phyloP scores from a whole-genome alignment of 1,140 invertebrate genomes.

The Anastrepha ludens region DNA sequence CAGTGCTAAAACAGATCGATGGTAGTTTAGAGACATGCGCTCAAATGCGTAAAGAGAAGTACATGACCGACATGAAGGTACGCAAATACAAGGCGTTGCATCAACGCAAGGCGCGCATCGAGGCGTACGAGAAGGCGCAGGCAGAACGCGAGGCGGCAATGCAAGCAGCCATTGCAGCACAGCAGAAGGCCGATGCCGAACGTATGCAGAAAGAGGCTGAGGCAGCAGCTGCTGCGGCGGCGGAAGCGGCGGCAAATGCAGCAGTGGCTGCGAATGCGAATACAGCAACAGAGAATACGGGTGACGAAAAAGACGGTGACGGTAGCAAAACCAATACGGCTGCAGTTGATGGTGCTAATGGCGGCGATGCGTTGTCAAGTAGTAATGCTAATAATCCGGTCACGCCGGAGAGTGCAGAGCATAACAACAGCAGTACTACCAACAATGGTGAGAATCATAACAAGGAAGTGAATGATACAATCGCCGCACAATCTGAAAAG shows the following conservation, averaged over 20 bases:
- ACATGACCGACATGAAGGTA: constrained; percentile 90
- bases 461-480: background rate
- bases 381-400: constrained; percentile 1
- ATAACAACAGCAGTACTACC: constrained; percentile 18
- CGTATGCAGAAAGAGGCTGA: constrained; percentile 62
- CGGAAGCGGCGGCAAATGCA: background rate
- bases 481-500: background rate
- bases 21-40: constrained; percentile 84
- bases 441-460: constrained; percentile 49
- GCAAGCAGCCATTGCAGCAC: constrained; percentile 63
- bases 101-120: constrained; percentile 83
- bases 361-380: background rate
- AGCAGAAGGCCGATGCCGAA: constrained; percentile 68
- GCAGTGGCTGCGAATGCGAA: background rate
- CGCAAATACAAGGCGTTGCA: constrained; percentile 87
- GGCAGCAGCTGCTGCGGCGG: background rate
- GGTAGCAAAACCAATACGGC: background rate
- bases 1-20: constrained; percentile 88
- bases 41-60: constrained; percentile 86
- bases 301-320: background rate
- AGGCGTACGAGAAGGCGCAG: constrained; percentile 80
- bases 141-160: constrained; percentile 74
- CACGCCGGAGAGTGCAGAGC: background rate
- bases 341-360: background rate
- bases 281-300: background rate